A percentile compares a stretch with the other conserved stretches of the same genome.
phyloP scores from a whole-genome alignment of 2,888 invertebrate genomes.

The Conops quadrifasciatus region DNA sequence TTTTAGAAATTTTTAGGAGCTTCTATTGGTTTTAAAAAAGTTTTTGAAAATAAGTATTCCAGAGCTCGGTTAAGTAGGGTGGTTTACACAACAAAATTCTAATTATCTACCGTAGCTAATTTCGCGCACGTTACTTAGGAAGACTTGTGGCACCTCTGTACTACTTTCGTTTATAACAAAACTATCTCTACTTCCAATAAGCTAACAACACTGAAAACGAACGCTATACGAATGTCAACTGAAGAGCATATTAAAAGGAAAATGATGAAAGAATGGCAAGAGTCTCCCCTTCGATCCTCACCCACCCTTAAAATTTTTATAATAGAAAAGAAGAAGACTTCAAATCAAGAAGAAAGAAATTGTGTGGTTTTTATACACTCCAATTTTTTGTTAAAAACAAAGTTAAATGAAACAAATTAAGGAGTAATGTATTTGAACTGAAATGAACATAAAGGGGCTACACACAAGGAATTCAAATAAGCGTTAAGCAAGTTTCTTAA shows the following conservation, averaged over 20 bases:
- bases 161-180: too few relatives aligned
- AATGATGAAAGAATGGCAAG: slow-evolving; percentile 10
- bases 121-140: too few relatives aligned
- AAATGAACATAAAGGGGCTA: slow-evolving; percentile 22
- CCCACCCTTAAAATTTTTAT: slow-evolving; percentile 16
- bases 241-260: slow-evolving; percentile 1
- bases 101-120: too few relatives aligned
- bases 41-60: too few relatives aligned
- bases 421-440: slow-evolving; percentile 12
- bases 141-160: too few relatives aligned
- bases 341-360: slow-evolving; percentile 39
- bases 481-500: slow-evolving; percentile 28
- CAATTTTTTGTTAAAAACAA: slow-evolving; percentile 14
- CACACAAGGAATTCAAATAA: slow-evolving; percentile 16
- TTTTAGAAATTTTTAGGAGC: too few relatives aligned
- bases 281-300: slow-evolving; percentile 15
- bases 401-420: slow-evolving; percentile 27
- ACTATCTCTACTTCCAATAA: too few relatives aligned
- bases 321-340: slow-evolving; percentile 35
- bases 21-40: too few relatives aligned
- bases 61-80: too few relatives aligned
- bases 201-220: not conserved
- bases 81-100: too few relatives aligned
- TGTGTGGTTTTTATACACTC: slow-evolving; percentile 36
- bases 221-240: slow-evolving; percentile 20